phyloP scores from a whole-genome alignment of 2,113 vertebrate genomes.

The Buteo buteo region DNA sequence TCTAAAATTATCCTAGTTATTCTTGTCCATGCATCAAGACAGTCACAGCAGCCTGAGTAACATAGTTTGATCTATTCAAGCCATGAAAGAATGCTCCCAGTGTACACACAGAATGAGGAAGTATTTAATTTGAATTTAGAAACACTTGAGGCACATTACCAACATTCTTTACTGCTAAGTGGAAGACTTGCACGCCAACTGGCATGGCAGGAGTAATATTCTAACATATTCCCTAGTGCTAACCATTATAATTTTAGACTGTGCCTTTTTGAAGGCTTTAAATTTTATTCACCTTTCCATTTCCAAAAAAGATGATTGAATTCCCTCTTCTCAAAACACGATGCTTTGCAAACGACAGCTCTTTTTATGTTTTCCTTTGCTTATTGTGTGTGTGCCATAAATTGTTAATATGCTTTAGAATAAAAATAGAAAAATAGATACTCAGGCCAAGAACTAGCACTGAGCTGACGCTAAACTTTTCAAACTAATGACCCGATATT shows the following conservation, averaged over 20 bases:
- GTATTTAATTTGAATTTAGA: slow-evolving; percentile 49
- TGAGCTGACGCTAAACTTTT: not conserved
- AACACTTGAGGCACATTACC: slow-evolving; percentile 31
- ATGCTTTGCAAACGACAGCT: not conserved
- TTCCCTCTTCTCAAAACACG: not conserved
- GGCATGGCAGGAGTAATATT: not conserved
- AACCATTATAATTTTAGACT: not conserved
- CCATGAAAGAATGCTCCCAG: not conserved
- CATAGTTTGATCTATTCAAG: not conserved
- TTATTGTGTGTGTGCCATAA: not conserved
- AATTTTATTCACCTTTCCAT: slow-evolving; percentile 5
- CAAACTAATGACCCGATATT: not conserved
- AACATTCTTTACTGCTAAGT: slow-evolving; percentile 7
- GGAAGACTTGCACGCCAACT: not conserved
- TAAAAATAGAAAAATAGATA: not conserved
- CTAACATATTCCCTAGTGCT: not conserved
- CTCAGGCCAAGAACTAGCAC: not conserved
- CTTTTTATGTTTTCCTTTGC: not conserved
- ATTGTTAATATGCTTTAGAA: not conserved
- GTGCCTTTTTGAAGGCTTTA: not conserved
- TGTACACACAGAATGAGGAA: not conserved
- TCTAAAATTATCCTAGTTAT: not conserved
- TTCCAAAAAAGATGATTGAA: not conserved
- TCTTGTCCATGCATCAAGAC: not conserved
- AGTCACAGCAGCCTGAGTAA: not conserved